phyloP scores from a whole-genome alignment of 2,888 invertebrate species.

The Synanthedon vespiformis region DNA sequence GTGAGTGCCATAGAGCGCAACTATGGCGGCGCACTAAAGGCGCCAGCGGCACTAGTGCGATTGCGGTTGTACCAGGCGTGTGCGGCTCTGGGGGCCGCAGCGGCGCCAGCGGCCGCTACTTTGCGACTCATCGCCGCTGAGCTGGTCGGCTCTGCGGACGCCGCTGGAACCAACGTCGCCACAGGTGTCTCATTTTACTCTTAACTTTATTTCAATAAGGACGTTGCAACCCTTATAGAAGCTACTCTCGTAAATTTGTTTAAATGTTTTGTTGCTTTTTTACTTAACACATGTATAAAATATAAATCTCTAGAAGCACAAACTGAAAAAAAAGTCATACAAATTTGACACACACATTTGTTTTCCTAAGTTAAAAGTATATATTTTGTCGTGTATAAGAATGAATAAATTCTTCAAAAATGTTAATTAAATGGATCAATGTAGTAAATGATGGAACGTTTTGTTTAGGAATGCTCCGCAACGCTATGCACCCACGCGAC shows the following conservation, averaged over 20 bases:
- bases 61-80: slow-evolving; percentile 90
- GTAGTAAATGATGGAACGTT: neutral
- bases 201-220: too few relatives aligned
- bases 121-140: slow-evolving; percentile 93
- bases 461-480: slow-evolving; percentile 40
- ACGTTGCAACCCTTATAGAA: too few relatives aligned
- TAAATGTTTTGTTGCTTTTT: too few relatives aligned
- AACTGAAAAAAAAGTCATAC: too few relatives aligned
- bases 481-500: slow-evolving; percentile 56
- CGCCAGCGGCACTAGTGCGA: slow-evolving; percentile 93
- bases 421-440: too few relatives aligned
- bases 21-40: slow-evolving; percentile 93
- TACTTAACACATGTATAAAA: too few relatives aligned
- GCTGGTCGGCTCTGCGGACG: slow-evolving; percentile 94
- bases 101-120: slow-evolving; percentile 92
- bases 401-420: too few relatives aligned
- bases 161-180: slow-evolving; percentile 86
- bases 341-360: too few relatives aligned
- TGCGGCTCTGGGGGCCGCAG: slow-evolving; percentile 65
- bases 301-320: too few relatives aligned
- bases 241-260: too few relatives aligned
- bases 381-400: too few relatives aligned
- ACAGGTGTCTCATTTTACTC: slow-evolving; percentile 18
- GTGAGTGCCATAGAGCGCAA: slow-evolving; percentile 86
- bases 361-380: too few relatives aligned